Evolutionary conservation across 2,888 invertebrate genomes (phyloP), one percentile per base, ranked within the genome.

Genomic region (Scelioninae gen. 1): DNA sequence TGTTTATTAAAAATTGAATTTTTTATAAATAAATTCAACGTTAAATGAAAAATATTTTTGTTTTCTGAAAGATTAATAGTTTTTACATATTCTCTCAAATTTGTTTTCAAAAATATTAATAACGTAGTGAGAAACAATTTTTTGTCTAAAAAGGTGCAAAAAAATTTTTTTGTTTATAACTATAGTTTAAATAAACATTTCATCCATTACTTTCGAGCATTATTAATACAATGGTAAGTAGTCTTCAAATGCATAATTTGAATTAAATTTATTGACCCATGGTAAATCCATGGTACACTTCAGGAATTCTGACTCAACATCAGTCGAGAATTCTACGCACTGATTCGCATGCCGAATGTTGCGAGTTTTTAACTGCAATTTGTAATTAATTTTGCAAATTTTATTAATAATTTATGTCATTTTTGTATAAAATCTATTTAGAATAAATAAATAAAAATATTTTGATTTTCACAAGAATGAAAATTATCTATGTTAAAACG

Each of bases 241-340:
- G 23, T 32, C 55, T n/a, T n/a, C 32, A 11, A 55, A 43, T 43
- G 34, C 15, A 56, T 43, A 43, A 43, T 43, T 43, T n/a, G 11
- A 10, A 9, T 10, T 43, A 43, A 43, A 43, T 43, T 43, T 11
- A 11, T 43, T 43, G 5, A 43, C n/a, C n/a, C n/a, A n/a, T 43
- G 10, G 43, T 43, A 56, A 34, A 31, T 56, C 38, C 15, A 56
- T 56, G 32, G 34, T 56, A 38, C 31, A 56, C 4, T 15, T n/a
- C 38, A 56, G 31, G 8, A 60, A 60, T 45, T 29, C 34, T 49
- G 47, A 32, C 63, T 8, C 43, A 62, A 45, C 10, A 45, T 62
- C 31, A n/a, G n/a, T n/a, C n/a, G n/a, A n/a, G n/a, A n/a, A n/a
- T n/a, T n/a, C n/a, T n/a, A n/a, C n/a, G n/a, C n/a, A n/a, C n/a